phyloP scores from a whole-genome alignment of 2,797 vertebrate genomes.

The Cryptoblepharus egeriae region DNA sequence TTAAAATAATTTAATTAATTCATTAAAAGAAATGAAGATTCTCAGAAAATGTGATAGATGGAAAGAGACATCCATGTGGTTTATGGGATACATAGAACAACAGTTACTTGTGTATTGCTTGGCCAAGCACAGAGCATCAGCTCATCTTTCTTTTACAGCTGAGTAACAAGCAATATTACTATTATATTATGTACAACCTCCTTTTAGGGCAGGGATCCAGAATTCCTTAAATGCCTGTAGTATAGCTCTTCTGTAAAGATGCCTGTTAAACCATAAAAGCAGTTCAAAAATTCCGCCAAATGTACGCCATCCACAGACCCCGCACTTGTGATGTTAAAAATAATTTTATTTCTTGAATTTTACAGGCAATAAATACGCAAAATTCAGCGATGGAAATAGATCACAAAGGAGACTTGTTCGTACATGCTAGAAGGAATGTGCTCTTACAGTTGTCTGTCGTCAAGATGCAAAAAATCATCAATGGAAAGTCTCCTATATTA shows the following conservation, averaged over 20 bases:
- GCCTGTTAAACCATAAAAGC: conserved; percentile 29
- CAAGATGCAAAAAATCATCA: neutral
- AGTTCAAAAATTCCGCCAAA: neutral
- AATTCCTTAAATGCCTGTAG: neutral
- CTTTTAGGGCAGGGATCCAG: neutral
- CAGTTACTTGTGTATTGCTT: no score
- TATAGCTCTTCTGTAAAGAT: conserved; percentile 7
- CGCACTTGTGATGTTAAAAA: conserved; percentile 39
- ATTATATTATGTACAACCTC: neutral
- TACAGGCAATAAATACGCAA: conserved; percentile 26
- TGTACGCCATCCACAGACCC: conserved; percentile 9
- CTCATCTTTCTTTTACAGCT: neutral
- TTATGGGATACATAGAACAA: no score
- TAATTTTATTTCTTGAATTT: conserved; percentile 45
- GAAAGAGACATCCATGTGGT: no score
- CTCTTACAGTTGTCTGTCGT: neutral
- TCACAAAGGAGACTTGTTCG: conserved; percentile 41
- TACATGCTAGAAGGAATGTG: neutral
- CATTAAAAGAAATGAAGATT: no score
- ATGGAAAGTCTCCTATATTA: neutral
- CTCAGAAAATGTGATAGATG: no score
- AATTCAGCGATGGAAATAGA: conserved; percentile 51
- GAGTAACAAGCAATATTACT: neutral
- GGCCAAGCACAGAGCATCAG: neutral
- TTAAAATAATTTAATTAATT: no score